A percentile compares a stretch with the other conserved stretches of the same genome.
These are phyloP conservation scores for Pachyramphus minor DNA, from an alignment of 2,113 vertebrate genomes.

Conservation along the genomic window DNA sequence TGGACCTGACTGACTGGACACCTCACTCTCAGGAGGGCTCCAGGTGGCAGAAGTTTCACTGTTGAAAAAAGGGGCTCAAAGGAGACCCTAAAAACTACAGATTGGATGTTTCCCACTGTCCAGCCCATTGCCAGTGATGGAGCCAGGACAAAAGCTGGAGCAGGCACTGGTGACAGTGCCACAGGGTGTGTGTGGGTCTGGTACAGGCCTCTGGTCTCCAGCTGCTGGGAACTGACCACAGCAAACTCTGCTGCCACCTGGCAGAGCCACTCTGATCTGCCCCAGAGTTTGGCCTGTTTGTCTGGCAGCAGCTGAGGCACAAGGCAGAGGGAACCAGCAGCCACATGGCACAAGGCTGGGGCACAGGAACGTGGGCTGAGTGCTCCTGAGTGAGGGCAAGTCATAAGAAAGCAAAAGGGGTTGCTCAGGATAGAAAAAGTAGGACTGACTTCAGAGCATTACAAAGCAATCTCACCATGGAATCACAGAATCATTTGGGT, in stretches of 20 bases:
- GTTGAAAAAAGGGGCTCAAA: background rate
- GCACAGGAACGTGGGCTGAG: accelerated
- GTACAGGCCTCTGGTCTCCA: background rate
- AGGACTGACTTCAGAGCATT: background rate
- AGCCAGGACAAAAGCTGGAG: background rate
- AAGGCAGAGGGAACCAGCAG: background rate
- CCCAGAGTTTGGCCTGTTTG: accelerated
- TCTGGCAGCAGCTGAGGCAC: background rate
- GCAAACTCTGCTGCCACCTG: background rate
- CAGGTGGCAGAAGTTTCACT: background rate
- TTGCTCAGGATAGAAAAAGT: background rate
- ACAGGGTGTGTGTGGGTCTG: accelerated
- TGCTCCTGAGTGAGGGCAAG: background rate
- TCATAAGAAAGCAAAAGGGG: accelerated
- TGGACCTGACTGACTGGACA: background rate
- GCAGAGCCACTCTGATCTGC: background rate
- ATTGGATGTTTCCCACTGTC: accelerated
- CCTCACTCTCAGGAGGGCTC: background rate
- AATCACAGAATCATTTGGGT: background rate
- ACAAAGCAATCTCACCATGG: background rate
- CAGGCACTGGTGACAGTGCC: accelerated
- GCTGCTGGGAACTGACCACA: accelerated
- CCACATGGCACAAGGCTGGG: accelerated
- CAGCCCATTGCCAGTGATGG: accelerated
- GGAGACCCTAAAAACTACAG: background rate